Base-by-base conservation (phyloP, 2,888 invertebrate species). In the Mongoloraphidia duomilia region DNA sequence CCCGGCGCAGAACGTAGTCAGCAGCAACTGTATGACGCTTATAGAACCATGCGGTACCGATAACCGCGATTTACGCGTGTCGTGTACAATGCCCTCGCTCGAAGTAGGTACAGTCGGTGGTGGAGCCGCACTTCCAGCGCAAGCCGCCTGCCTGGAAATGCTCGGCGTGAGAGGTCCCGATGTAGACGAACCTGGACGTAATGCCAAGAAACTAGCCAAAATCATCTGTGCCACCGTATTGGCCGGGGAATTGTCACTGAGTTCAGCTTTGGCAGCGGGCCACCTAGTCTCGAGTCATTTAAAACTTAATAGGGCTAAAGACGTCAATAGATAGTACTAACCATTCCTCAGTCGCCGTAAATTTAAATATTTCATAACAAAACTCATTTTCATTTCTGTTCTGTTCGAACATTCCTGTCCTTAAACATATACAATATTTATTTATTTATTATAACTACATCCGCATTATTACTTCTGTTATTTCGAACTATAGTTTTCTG, bases 61-160 rank as follows among this genome's bases (percentile, higher is more conserved):
- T 48, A 77, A 77, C 2, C 78, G 83, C 35, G 93, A 95, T 67
- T 72, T 97, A 9, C 87, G 90, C 61, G 84, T 96, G 38, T 87
- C 90, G 1, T 93, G 93, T 64, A 94, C 94, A 1, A 95, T 98
- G 96, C 96, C 95, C 2, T 93, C 87, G 6, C 73, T 97, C 51
- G 97, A 97, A 71, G 86, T 96, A 6, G 97, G 96, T 14, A 97
- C 96, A 0, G 82, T 97, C 2, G 81, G 93, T 1, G 97, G 97
- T 0, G 97, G 97, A 4, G 98, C 97, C 0, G 80, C 89, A 9
- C 71, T 98, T 54, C 83, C 89, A 0, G 86, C 90, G 0, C 97
- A 98, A 67, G 77, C 84, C 1, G 83, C 93, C 0, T 94, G 93
- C 62, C 73, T 97, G 13, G 82, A 88, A 58, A 85, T 95, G 68